phyloP scores from a whole-genome alignment of 2,797 vertebrate genomes.

The Gastrophryne carolinensis region DNA sequence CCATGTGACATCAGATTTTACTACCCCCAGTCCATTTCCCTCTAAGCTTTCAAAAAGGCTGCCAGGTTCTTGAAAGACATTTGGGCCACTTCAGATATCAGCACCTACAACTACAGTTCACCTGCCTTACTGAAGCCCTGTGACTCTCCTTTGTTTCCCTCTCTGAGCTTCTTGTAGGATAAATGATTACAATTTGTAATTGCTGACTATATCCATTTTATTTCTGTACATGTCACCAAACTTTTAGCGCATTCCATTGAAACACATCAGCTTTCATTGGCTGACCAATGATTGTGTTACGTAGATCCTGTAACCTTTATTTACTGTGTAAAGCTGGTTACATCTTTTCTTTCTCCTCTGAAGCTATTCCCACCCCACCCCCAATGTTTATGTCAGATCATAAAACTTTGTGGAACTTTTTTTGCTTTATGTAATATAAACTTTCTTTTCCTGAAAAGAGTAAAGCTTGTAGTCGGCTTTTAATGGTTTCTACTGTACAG shows the following conservation, averaged over 20 bases:
- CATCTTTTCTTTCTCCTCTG: conserved; percentile 67
- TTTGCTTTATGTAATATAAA: conserved; percentile 83
- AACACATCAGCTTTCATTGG: conserved; percentile 90
- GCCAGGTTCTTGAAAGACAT: no score
- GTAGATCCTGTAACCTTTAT: conserved; percentile 99
- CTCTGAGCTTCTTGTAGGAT: conserved; percentile 74
- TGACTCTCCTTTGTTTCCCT: conserved; percentile 86
- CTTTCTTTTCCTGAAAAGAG: conserved; percentile 85
- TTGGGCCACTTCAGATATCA: conserved; percentile 56
- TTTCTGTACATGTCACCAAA: conserved; percentile 93
- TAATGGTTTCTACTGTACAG: conserved; percentile 80
- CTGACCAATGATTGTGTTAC: conserved; percentile 99
- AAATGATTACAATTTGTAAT: conserved; percentile 93
- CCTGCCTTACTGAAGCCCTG: conserved; percentile 91
- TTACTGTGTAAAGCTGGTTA: conserved; percentile 99
- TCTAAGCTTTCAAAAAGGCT: background rate
- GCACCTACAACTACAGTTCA: conserved; percentile 73
- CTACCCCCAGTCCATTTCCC: no score
- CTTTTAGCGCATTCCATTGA: conserved; percentile 90
- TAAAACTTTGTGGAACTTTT: conserved; percentile 81
- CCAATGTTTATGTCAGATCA: conserved; percentile 96
- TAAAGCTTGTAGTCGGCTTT: conserved; percentile 94
- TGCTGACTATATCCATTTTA: conserved; percentile 83
- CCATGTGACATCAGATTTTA: no score
- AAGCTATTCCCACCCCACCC: conserved; percentile 73